Percentiles rank a stretch among this genome's conserved stretches.
These are phyloP conservation scores for Poecilus cupreus DNA, from an alignment of 2,888 invertebrate species.

Conservation along the genomic window DNA sequence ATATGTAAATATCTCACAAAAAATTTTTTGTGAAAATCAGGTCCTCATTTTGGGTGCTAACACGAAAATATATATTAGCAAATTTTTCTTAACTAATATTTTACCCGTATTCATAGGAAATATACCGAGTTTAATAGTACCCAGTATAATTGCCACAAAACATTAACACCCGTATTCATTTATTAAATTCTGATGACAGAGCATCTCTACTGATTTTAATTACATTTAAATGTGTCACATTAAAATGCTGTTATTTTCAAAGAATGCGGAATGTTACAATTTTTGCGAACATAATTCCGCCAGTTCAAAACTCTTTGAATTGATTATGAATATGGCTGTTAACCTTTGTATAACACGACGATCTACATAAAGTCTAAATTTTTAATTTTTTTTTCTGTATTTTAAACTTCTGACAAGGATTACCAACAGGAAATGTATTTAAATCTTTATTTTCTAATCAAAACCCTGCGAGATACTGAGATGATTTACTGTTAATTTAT, in stretches of 20 bases:
- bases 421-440: not conserved
- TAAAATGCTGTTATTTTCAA: constrained; percentile 21
- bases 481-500: too few relatives aligned
- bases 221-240: not conserved
- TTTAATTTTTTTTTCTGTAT: not conserved
- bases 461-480: too few relatives aligned
- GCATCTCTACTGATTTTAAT: not conserved
- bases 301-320: not conserved
- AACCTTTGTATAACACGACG: not conserved
- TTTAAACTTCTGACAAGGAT: not conserved
- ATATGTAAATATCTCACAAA: constrained; percentile 41
- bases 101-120: constrained; percentile 41
- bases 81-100: constrained; percentile 32
- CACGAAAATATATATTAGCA: constrained; percentile 42
- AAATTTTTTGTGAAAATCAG: constrained; percentile 36
- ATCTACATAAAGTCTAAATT: constrained; percentile 12
- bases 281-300: not conserved
- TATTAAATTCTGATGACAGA: not conserved
- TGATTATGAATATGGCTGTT: constrained; percentile 9
- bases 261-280: not conserved
- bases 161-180: constrained; percentile 41
- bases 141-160: constrained; percentile 36
- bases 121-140: constrained; percentile 13
- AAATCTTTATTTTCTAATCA: too few relatives aligned
- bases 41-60: constrained; percentile 31